Conservation (phyloP, 2,888 invertebrate genomes). For the Chrysina gloriosa region DNA sequence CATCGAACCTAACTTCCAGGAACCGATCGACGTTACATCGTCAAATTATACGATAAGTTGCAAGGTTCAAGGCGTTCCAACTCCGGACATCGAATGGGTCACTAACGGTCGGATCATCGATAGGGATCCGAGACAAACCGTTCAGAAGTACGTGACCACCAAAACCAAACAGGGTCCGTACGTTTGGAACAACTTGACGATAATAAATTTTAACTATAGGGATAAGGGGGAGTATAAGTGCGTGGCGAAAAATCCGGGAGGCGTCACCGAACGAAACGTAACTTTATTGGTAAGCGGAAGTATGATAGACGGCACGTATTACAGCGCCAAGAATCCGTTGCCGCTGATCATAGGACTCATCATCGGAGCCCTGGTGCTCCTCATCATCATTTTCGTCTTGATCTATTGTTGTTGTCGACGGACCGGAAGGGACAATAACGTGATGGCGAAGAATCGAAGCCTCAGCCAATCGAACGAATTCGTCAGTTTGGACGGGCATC, state of each 20-base stretch:
- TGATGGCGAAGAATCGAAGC: slow-evolving; percentile 55
- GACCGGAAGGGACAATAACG: slow-evolving; percentile 45
- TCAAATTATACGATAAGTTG: slow-evolving; percentile 80
- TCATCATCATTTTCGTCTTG: slow-evolving; percentile 66
- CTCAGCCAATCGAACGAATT: slow-evolving; percentile 63
- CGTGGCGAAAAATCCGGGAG: slow-evolving; percentile 84
- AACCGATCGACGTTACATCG: slow-evolving; percentile 72
- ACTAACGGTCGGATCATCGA: slow-evolving; percentile 74
- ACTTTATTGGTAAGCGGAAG: slow-evolving; percentile 68
- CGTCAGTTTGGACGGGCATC: slow-evolving; percentile 79
- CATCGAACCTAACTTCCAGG: slow-evolving; percentile 71
- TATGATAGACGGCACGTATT: slow-evolving; percentile 46
- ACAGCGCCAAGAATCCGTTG: slow-evolving; percentile 60
- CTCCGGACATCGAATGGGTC: slow-evolving; percentile 81
- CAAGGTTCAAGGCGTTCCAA: slow-evolving; percentile 79
- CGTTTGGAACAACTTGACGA: slow-evolving; percentile 72
- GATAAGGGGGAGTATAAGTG: slow-evolving; percentile 73
- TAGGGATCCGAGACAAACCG: slow-evolving; percentile 64
- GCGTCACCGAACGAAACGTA: slow-evolving; percentile 80
- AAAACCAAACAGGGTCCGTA: slow-evolving; percentile 48
- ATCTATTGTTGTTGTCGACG: slow-evolving; percentile 61
- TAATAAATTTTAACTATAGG: slow-evolving; percentile 62
- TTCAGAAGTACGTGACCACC: slow-evolving; percentile 64
- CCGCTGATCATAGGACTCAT: slow-evolving; percentile 66
- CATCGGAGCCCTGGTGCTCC: slow-evolving; percentile 64